Evolutionary conservation across 2,113 vertebrate genomes (phyloP).

Genomic region (Erpornis zantholeuca): DNA sequence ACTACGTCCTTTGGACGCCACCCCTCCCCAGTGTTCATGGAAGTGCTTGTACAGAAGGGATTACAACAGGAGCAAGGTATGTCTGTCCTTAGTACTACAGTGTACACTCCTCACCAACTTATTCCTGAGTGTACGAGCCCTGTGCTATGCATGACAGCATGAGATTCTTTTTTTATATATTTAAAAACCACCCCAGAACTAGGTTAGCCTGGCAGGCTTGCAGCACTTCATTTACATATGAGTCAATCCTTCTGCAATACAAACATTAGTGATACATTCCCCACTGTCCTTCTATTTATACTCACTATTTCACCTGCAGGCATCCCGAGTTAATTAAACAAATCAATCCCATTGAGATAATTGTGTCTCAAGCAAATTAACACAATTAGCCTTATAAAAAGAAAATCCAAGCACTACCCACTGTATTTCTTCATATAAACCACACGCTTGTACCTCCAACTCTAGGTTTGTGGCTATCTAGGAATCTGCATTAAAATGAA

Average conservation of each 20-base stretch:
- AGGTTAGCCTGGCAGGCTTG: constrained; percentile 53
- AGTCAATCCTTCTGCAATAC: constrained; percentile 64
- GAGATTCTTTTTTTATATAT: constrained; percentile 11
- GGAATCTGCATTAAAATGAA: background rate
- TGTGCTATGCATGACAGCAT: background rate
- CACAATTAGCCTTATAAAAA: constrained; percentile 59
- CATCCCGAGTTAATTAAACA: constrained; percentile 64
- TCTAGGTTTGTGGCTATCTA: background rate
- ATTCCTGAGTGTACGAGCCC: background rate
- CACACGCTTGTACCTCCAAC: background rate
- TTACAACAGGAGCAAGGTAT: background rate
- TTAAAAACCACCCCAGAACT: constrained; percentile 56
- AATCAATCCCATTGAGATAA: constrained; percentile 68
- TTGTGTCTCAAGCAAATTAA: constrained; percentile 65
- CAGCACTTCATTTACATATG: constrained; percentile 60
- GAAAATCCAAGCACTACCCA: background rate
- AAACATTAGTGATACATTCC: constrained; percentile 57
- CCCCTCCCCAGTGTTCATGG: fast-evolving
- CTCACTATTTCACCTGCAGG: constrained; percentile 62
- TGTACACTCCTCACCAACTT: background rate
- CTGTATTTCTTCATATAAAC: background rate
- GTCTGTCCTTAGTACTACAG: background rate
- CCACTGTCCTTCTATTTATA: constrained; percentile 66
- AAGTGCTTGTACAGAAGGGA: fast-evolving
- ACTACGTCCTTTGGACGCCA: background rate